Conservation (phyloP, 92 coral and sea anemone genomes). For the Galaxea fascicularis region DNA sequence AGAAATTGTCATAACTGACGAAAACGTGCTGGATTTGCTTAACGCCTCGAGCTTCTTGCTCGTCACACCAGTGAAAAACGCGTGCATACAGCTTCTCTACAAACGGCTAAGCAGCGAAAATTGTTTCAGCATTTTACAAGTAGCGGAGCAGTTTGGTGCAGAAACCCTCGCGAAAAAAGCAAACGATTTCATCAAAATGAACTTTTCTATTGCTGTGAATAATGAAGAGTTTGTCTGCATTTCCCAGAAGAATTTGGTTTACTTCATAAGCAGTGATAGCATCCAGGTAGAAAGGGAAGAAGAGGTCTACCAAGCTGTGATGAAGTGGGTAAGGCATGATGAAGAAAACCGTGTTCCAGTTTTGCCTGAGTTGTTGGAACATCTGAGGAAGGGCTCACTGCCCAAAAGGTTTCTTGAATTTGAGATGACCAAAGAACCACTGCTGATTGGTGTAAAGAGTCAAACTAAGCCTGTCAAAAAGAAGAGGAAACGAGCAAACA, state of each 20-base stretch:
- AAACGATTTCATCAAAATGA: constrained; percentile 60
- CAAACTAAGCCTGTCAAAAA: constrained; percentile 27
- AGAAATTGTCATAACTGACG: constrained; percentile 63
- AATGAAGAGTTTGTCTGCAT: constrained; percentile 74
- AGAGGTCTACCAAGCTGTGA: constrained; percentile 72
- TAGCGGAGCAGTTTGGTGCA: constrained; percentile 78
- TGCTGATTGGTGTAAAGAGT: constrained; percentile 16
- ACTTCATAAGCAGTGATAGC: constrained; percentile 60
- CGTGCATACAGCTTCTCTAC: constrained; percentile 69
- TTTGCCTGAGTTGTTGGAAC: constrained; percentile 58
- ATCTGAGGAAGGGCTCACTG: constrained; percentile 47
- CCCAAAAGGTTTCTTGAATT: constrained; percentile 56
- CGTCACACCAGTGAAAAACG: constrained; percentile 68
- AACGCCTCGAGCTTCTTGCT: constrained; percentile 81
- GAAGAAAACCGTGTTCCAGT: constrained; percentile 28
- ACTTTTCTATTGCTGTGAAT: constrained; percentile 56
- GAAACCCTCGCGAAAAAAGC: constrained; percentile 53
- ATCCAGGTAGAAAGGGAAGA: constrained; percentile 70
- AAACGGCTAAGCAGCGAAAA: constrained; percentile 61
- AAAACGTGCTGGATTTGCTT: constrained; percentile 68
- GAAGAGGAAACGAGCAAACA: constrained; percentile 29
- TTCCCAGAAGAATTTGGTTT: constrained; percentile 45
- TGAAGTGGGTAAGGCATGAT: constrained; percentile 78
- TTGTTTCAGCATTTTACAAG: constrained; percentile 69
- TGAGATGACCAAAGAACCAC: constrained; percentile 52